phyloP scores from a whole-genome alignment of 2,113 vertebrate genomes.

The Trinectes maculatus region DNA sequence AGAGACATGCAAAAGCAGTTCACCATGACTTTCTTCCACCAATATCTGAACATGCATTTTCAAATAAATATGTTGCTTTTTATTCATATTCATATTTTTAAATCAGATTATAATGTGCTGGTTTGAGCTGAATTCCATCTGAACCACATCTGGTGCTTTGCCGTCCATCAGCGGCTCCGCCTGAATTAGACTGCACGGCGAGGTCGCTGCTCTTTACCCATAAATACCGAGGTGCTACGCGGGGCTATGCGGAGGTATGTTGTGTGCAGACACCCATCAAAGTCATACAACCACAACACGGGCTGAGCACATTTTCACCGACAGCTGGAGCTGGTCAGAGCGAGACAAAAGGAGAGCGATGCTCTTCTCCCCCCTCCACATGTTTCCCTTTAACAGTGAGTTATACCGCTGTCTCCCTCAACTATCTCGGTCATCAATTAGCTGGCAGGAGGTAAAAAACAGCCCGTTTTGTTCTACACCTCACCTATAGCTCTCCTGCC shows the following conservation, averaged over 20 bases:
- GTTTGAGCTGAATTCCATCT: conserved; percentile 15
- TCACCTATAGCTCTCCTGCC: conserved; percentile 62
- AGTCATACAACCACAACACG: conserved; percentile 29
- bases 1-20: too few species aligned
- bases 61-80: too few species aligned
- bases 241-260: conserved; percentile 10
- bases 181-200: conserved; percentile 21
- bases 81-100: too few species aligned
- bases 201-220: conserved; percentile 28
- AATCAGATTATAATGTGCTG: conserved; percentile 22
- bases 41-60: conserved; percentile 1
- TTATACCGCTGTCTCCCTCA: conserved; percentile 72
- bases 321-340: conserved; percentile 41
- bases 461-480: conserved; percentile 59
- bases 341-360: conserved; percentile 41
- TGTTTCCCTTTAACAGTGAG: conserved; percentile 62
- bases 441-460: conserved; percentile 43
- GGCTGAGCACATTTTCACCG: conserved; percentile 15
- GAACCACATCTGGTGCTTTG: conserved; percentile 4
- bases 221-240: conserved; percentile 26
- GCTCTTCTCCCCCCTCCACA: conserved; percentile 14
- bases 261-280: conserved; percentile 33
- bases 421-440: conserved; percentile 79
- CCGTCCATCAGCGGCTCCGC: conserved; percentile 32
- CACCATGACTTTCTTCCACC: too few species aligned